Evolutionary conservation across 2,113 vertebrate species (phyloP).

Genomic region (Jacana jacana): DNA sequence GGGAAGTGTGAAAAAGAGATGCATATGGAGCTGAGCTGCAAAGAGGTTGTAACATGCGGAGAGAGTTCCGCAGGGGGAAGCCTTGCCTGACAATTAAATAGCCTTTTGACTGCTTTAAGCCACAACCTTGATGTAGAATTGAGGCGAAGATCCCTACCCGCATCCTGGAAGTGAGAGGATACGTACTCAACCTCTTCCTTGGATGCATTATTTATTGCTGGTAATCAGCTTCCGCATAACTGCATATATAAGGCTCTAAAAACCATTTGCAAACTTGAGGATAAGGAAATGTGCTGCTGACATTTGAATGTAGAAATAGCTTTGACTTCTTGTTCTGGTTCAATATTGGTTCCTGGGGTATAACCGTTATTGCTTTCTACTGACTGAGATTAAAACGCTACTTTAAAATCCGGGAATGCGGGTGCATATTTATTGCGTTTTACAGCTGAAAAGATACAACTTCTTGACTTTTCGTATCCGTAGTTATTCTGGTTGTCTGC

Average conservation of each 20-base stretch:
- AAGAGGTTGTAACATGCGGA: constrained; percentile 57
- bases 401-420: not conserved
- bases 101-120: constrained; percentile 68
- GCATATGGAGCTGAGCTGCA: constrained; percentile 72
- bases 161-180: constrained; percentile 62
- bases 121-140: constrained; percentile 63
- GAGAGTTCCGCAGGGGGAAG: constrained; percentile 65
- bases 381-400: not conserved
- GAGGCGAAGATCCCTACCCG: constrained; percentile 52
- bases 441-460: not conserved
- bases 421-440: not conserved
- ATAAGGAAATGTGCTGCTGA: constrained; percentile 4
- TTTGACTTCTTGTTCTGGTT: not conserved
- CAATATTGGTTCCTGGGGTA: not conserved
- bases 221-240: constrained; percentile 29
- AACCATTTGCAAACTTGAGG: constrained; percentile 51
- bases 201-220: constrained; percentile 45
- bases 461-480: not conserved
- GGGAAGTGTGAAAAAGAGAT: constrained; percentile 79
- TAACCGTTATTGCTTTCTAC: not conserved
- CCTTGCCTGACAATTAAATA: constrained; percentile 55
- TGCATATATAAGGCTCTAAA: constrained; percentile 16
- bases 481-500: not conserved
- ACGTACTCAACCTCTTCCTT: constrained; percentile 11
- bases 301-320: constrained; percentile 14